A percentile compares a stretch with the other conserved stretches of the same genome.
Conservation (phyloP, 2,888 invertebrate species). For the Dolichopus griseipennis region DNA sequence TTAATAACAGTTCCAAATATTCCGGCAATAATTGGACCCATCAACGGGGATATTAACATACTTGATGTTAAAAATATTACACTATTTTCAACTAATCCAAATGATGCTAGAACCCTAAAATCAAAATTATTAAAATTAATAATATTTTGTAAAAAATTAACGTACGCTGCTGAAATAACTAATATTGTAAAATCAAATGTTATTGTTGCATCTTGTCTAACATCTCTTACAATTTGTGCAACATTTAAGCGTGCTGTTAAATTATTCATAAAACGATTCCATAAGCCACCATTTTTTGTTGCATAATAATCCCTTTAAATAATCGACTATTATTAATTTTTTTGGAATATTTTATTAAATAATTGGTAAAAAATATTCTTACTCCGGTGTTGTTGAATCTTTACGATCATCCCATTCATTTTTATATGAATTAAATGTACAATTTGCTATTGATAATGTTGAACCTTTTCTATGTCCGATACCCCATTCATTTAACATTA, state of each 20-base stretch:
- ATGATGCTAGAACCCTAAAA: constrained; percentile 56
- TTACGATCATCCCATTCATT: constrained; percentile 21
- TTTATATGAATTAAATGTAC: constrained; percentile 41
- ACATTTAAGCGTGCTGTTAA: constrained; percentile 59
- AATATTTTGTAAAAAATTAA: constrained; percentile 22
- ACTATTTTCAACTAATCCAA: constrained; percentile 66
- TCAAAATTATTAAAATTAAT: not conserved
- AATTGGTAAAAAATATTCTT: constrained; percentile 16
- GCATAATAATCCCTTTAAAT: constrained; percentile 18
- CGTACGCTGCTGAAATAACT: constrained; percentile 59
- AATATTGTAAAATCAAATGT: constrained; percentile 70
- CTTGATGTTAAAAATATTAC: constrained; percentile 66
- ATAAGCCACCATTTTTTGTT: constrained; percentile 38
- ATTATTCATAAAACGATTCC: constrained; percentile 57
- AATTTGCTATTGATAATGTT: constrained; percentile 54
- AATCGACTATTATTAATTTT: not conserved
- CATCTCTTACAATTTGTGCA: constrained; percentile 61
- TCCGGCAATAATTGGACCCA: constrained; percentile 71
- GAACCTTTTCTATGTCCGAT: constrained; percentile 53
- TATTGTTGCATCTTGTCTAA: constrained; percentile 56
- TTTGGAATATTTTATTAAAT: not conserved
- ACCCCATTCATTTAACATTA: constrained; percentile 51
- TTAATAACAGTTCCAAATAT: constrained; percentile 65
- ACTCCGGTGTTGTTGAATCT: constrained; percentile 17
- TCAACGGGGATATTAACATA: constrained; percentile 72